phyloP scores from a whole-genome alignment of 2,888 invertebrate species.

The Agonopterix arenella region DNA sequence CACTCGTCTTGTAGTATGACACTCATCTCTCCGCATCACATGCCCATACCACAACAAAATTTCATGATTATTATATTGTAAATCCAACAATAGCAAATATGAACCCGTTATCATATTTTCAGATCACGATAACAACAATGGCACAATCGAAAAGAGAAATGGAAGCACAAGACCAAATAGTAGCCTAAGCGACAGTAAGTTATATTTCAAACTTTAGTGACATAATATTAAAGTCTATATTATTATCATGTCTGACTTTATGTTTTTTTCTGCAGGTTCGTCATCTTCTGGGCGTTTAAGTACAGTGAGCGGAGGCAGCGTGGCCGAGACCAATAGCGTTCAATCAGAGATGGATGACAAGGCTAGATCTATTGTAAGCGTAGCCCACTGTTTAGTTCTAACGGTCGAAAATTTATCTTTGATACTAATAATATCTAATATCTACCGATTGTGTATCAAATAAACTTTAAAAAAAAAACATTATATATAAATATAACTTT shows the following conservation, averaged over 20 bases:
- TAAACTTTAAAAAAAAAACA: no score
- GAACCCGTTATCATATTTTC: conserved; percentile 13
- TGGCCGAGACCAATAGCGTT: conserved; percentile 88
- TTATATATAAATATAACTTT: no score
- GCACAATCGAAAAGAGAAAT: conserved; percentile 63
- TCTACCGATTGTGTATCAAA: no score
- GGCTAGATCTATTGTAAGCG: conserved; percentile 64
- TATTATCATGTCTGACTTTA: not conserved
- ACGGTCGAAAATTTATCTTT: no score
- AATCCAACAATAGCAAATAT: no score
- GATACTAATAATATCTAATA: no score
- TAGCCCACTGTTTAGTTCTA: not conserved
- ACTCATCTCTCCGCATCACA: no score
- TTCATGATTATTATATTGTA: not conserved
- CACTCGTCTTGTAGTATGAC: no score
- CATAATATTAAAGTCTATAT: not conserved
- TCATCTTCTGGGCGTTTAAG: conserved; percentile 90
- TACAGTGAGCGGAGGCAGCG: conserved; percentile 87
- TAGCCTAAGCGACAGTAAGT: conserved; percentile 68
- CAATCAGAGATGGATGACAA: conserved; percentile 91
- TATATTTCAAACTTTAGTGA: not conserved
- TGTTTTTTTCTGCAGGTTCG: conserved; percentile 70
- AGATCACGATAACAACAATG: conserved; percentile 54
- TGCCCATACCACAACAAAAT: not conserved
- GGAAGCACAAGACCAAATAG: conserved; percentile 67